Base-by-base conservation (phyloP, 2,888 invertebrate species). In the Idaea aversata region DNA sequence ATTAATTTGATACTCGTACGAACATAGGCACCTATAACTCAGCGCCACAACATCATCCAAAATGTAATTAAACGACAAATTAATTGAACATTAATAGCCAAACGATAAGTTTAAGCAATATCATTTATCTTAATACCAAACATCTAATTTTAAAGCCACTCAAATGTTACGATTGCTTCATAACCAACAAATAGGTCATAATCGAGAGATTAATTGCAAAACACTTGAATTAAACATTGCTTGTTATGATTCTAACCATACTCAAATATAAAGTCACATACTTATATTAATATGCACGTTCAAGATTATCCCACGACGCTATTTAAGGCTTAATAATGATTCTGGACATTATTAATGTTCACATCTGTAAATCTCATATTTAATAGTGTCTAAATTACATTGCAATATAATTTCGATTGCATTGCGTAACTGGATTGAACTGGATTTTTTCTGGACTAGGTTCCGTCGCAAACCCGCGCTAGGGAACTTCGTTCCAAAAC, bases 131-230 rank as follows among this genome's bases (percentile, higher is more conserved):
- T 47, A 47, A 47, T 47, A 10, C 47, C 47, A 47, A 47, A 47
- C 47, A 47, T 47, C 47, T 47, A 47, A 47, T 47, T 47, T 47
- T 47, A 47, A 47, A 47, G 47, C 47, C 47, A 47, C 47, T 47
- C 47, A 47, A 47, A 47, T 7, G 47, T 13, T 13, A 47, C 47
- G 47, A 47, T 47, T 47, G 47, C 47, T 47, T 47, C 7, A 47
- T 47, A 47, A 47, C 13, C 47, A 47, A 47, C 47, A 16, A n/a
- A 10, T 47, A 47, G 47, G 47, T 47, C 47, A 13, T 47, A 47
- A 47, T 47, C 47, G 47, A 47, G 47, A 13, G 10, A 6, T 47
- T 47, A 47, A 47, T 7, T 47, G 47, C 47, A 6, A 13, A 10
- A 13, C 47, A 47, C 47, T 47, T 47, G 47, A 47, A 47, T 10